These are phyloP conservation scores for Drosophila paracracens DNA, from an alignment of 2,888 invertebrate genomes.

Conservation along the genomic window DNA sequence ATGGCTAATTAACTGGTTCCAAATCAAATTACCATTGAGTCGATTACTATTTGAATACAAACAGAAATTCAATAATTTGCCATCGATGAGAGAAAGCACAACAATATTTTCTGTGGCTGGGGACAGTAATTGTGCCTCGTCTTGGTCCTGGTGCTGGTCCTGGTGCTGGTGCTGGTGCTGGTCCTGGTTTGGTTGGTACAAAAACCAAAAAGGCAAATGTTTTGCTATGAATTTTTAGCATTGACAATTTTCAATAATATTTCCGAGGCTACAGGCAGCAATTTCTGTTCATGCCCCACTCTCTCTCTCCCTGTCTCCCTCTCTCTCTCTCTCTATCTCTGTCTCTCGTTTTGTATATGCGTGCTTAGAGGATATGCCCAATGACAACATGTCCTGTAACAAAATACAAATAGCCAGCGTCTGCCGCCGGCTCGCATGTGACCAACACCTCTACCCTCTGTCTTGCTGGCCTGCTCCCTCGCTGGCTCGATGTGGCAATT, in stretches of 20 bases:
- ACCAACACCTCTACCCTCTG: constrained; percentile 51
- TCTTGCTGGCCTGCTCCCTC: background rate
- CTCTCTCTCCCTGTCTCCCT: background rate
- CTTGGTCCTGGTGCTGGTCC: background rate
- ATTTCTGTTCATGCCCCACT: background rate
- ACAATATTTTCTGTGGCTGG: background rate
- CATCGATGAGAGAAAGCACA: constrained; percentile 1
- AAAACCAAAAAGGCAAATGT: constrained; percentile 32
- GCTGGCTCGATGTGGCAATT: constrained; percentile 12
- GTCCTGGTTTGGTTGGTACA: background rate
- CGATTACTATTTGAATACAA: background rate
- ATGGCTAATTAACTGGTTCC: constrained; percentile 36
- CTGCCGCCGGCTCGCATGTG: constrained; percentile 40
- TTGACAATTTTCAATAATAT: constrained; percentile 68
- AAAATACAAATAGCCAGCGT: constrained; percentile 68
- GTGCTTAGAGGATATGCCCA: constrained; percentile 59
- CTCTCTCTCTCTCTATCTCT: background rate
- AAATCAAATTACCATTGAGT: constrained; percentile 39
- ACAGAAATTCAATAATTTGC: constrained; percentile 36
- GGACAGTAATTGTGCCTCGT: constrained; percentile 3
- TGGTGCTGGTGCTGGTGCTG: constrained; percentile 1
- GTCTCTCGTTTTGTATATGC: constrained; percentile 2
- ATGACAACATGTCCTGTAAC: constrained; percentile 68
- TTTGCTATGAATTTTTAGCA: constrained; percentile 68
- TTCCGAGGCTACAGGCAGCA: constrained; percentile 35